Percentiles rank a stretch among this genome's conserved stretches.
Evolutionary conservation across 2,113 vertebrate genomes (phyloP).

Genomic region (Cavia aperea): DNA sequence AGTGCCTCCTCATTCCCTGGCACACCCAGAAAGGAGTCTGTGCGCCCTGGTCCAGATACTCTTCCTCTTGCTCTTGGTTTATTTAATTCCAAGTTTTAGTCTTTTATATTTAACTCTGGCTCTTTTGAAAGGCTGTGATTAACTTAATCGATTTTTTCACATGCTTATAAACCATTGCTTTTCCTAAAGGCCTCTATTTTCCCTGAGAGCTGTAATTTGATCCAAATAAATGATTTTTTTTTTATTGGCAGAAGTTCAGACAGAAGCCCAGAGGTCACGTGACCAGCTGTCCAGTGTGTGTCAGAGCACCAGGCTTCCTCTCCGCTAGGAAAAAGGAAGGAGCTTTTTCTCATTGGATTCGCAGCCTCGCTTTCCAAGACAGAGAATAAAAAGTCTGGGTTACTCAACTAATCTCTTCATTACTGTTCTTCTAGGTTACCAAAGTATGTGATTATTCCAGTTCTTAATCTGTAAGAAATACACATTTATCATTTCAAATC

Average conservation of each 20-base stretch:
- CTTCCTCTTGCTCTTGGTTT: neutral
- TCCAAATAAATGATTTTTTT: constrained; percentile 3
- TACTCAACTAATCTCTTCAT: neutral
- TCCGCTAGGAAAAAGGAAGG: neutral
- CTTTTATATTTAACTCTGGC: neutral
- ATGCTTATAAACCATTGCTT: neutral
- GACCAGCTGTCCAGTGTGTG: neutral
- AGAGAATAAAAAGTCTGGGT: neutral
- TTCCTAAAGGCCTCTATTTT: neutral
- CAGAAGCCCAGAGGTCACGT: neutral
- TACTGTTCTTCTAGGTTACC: neutral
- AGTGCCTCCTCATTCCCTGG: neutral
- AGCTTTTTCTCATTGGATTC: neutral
- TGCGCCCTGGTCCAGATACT: neutral
- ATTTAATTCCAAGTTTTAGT: neutral
- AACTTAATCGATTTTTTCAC: neutral
- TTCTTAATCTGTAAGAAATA: neutral
- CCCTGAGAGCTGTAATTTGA: neutral
- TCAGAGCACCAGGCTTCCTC: neutral
- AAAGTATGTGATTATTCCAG: neutral
- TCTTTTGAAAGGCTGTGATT: constrained; percentile 6
- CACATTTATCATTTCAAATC: neutral
- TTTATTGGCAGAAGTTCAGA: constrained; percentile 10
- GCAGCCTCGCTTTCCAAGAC: neutral
- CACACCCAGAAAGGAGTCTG: neutral